Evolutionary conservation across 2,113 vertebrate genomes (phyloP), one percentile per base, ranked within the genome.

Genomic region (Daboia siamensis): DNA sequence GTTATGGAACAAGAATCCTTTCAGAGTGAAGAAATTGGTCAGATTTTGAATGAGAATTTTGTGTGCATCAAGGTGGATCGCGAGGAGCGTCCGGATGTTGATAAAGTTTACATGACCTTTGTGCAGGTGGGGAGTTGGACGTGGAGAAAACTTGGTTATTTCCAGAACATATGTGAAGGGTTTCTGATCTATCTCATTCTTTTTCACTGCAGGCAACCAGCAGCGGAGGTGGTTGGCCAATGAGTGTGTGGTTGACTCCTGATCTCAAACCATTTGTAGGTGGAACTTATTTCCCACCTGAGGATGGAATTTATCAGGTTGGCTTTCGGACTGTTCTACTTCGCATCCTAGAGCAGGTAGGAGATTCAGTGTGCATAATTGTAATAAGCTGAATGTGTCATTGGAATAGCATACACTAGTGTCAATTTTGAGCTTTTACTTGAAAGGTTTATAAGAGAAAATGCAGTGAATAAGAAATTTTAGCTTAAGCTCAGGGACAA

Each of bases 1-100:
- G 98, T 99, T 90, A 99, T 99, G 99, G 99, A 99, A 95, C 97
- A 98, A 86, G 99, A 99, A 94, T 99, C 98, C 51, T 99, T 99
- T 91, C 98, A 98, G 96, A 98, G 98, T 2, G 97, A 98, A 94
- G 99, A 99, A 94, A 98, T 99, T 0, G 98, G 98, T 54, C 97
- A 95, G 57, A 97, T 99, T 85, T 98, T 99, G 88, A 99, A 96
- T 0, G 97, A 99, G 88, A 98, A 99, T 96, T 99, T 99, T 0
- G 97, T 99, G 52, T 98, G 98, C 91, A 98, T 99, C 95, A 99
- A 99, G 94, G 98, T 99, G 64, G 99, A 99, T 97, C 95, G 99
- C 10, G 99, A 99, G 88, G 99, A 99, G 96, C 97, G 98, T 90
- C 99, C 99, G 0, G 99, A 99, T 12, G 98, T 99, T 94, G 99